Evolutionary conservation across 2,797 vertebrate species (phyloP).

Genomic region (Pseudocheirus occidentalis): DNA sequence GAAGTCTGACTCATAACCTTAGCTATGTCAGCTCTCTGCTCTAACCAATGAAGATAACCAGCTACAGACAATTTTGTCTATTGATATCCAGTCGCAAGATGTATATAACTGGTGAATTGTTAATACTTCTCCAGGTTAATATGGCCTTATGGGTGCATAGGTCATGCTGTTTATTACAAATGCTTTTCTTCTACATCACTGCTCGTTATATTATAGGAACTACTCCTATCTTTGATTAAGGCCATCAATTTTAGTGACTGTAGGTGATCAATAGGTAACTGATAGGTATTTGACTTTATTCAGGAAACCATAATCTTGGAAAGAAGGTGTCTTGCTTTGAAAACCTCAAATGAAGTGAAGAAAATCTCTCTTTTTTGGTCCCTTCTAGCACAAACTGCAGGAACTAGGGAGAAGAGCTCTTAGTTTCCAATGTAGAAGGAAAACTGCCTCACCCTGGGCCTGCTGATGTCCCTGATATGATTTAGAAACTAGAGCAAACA

Average conservation of each 20-base stretch:
- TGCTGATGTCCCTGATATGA: constrained; percentile 35
- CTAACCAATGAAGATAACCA: constrained; percentile 35
- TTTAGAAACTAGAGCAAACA: constrained; percentile 21
- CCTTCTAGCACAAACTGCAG: constrained; percentile 21
- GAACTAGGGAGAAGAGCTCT: not conserved
- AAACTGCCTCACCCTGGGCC: constrained; percentile 23
- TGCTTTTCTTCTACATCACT: not conserved
- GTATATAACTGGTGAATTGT: constrained; percentile 9
- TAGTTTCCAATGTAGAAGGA: not conserved
- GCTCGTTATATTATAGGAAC: not conserved
- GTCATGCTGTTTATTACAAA: not conserved
- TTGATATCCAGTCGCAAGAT: constrained; percentile 3
- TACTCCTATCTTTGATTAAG: not conserved
- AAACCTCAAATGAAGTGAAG: not conserved
- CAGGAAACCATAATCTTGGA: not conserved
- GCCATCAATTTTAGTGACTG: not conserved
- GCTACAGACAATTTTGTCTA: constrained; percentile 29
- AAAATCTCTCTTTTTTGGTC: not conserved
- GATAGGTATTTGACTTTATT: not conserved
- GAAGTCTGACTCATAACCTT: not conserved
- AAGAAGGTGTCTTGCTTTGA: not conserved
- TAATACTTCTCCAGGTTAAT: not conserved
- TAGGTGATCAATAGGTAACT: not conserved
- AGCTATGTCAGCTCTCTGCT: constrained; percentile 20
- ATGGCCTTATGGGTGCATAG: not conserved